phyloP scores from a whole-genome alignment of 2,888 invertebrate species.

The Labia minor region DNA sequence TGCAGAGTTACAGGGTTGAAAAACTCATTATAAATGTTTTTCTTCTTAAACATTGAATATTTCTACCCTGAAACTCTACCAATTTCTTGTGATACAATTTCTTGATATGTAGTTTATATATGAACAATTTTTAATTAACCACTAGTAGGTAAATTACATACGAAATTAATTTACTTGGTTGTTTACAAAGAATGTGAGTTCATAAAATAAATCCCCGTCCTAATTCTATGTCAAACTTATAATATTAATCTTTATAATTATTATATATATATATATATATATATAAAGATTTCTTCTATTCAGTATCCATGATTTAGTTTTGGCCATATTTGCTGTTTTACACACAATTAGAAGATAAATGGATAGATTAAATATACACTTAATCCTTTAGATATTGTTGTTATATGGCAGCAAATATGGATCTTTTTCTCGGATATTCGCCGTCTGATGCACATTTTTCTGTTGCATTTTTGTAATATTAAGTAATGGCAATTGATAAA shows the following conservation, averaged over 20 bases:
- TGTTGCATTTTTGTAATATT: neutral
- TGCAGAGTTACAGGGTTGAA: too few relatives aligned
- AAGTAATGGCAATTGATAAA: too few relatives aligned
- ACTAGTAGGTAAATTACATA: neutral
- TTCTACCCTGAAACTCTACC: too few relatives aligned
- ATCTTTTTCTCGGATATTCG: neutral
- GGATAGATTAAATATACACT: neutral
- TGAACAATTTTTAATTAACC: neutral
- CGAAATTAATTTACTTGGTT: neutral
- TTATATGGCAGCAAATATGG: slow-evolving; percentile 13
- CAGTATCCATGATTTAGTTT: neutral
- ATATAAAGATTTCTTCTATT: neutral
- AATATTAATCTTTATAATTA: neutral
- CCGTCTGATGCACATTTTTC: neutral
- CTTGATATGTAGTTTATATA: too few relatives aligned
- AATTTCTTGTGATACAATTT: too few relatives aligned
- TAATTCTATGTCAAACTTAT: slow-evolving; percentile 9
- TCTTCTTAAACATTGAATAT: too few relatives aligned
- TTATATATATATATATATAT: neutral
- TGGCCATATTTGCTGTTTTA: neutral
- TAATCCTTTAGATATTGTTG: slow-evolving; percentile 8
- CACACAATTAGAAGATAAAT: slow-evolving; percentile 3
- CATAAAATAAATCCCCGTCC: slow-evolving; percentile 3
- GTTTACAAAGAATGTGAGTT: neutral
- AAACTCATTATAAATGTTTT: too few relatives aligned